Conservation (phyloP, 2,797 vertebrate species). For the Gila robusta region DNA sequence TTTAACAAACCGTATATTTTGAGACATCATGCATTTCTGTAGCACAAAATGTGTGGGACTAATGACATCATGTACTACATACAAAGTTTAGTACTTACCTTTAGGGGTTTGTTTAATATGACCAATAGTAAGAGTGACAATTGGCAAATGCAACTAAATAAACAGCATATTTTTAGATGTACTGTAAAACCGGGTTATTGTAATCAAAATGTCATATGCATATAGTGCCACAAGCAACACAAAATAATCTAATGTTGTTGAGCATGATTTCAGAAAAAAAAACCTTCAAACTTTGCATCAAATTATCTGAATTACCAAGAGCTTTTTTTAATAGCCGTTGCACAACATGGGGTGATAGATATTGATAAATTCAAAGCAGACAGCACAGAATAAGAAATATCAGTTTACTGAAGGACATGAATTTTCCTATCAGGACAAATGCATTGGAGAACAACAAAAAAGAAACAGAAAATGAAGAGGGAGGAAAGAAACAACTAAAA, state of each 20-base stretch:
- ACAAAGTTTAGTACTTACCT: not conserved
- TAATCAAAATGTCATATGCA: not conserved
- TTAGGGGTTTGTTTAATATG: not conserved
- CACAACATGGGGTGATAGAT: not conserved
- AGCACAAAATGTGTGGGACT: not conserved
- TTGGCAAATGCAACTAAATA: not conserved
- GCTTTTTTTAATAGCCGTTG: not conserved
- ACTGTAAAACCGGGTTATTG: not conserved
- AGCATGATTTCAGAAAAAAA: not conserved
- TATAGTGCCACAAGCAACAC: not conserved
- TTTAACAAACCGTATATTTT: not conserved
- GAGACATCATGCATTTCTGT: not conserved
- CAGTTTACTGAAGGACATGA: not conserved
- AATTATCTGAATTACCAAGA: not conserved
- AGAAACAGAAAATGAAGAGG: not conserved
- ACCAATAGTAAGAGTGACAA: not conserved
- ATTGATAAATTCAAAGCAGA: not conserved
- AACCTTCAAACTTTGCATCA: not conserved
- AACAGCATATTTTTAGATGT: not conserved
- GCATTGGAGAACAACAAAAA: not conserved
- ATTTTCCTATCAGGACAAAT: not conserved
- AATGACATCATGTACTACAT: not conserved
- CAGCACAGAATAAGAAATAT: conserved; percentile 5
- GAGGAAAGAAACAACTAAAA: not conserved
- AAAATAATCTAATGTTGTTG: not conserved